Base-by-base conservation (phyloP, 1,140 invertebrate species). In the Drosophila miranda region DNA sequence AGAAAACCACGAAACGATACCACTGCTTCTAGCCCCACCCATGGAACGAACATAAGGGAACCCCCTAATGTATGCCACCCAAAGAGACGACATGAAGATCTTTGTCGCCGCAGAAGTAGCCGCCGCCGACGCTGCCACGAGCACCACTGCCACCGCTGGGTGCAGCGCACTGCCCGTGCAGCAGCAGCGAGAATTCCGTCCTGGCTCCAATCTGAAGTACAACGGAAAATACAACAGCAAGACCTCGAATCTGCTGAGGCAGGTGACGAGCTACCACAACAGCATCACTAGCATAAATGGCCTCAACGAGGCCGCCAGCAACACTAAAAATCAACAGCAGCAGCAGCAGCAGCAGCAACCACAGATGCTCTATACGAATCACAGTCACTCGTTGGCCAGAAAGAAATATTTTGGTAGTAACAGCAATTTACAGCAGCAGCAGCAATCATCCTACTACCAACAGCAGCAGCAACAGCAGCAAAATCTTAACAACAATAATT, bases 151-250 rank as follows among this genome's bases (percentile, higher is more conserved):
- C 62, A 9, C 11, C 34, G 11, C 34, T 49, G 61, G 58, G 30
- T 19, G 19, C 19, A 19, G 19, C 19, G 34, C n/a, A 21, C 62
- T 38, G 23, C 28, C 51, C 44, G 51, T 45, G 66, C 78, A 77
- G 28, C 56, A 71, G 38, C 77, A 80, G 50, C 61, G 72, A 0
- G 77, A 81, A 21, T 75, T 75, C 34, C 43, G 72, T 16, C 45
- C 51, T 21, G 44, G 50, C n/a, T 56, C 50, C 9, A 77, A 81
- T 28, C 48, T 74, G 0, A 84, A 86, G 30, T 81, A 60, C 34
- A 38, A 38, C 38, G 55, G 70, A n/a, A 86, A 84, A 55, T 86
- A 84, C 64, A 81, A 57, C 53, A 78, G 69, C 48, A 84, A 84
- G 45, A 41, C 56, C 7, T 72, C 42, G 13, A 80, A 74, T 62